Percentiles rank a stretch among this genome's conserved stretches.
Conservation (phyloP, 1,140 invertebrate species). For the Cydia strobilella region DNA sequence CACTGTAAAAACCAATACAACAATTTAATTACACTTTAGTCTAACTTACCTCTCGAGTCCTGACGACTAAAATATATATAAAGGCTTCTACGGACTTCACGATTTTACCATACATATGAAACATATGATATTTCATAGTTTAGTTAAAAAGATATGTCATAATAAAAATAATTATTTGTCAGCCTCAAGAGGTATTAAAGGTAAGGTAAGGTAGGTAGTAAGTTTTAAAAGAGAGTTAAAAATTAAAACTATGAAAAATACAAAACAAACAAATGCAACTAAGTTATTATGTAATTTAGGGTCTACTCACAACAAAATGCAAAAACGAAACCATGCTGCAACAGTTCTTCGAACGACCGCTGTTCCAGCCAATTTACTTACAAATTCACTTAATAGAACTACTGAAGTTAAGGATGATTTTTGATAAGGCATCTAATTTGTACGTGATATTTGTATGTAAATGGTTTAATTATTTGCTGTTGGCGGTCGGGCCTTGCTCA, state of each 20-base stretch:
- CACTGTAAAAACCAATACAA: constrained; percentile 75
- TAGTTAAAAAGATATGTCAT: not conserved
- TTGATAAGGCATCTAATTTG: not conserved
- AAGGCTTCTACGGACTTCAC: not conserved
- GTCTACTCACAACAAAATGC: constrained; percentile 78
- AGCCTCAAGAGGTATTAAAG: not conserved
- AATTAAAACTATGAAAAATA: constrained; percentile 32
- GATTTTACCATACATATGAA: not conserved
- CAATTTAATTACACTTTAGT: constrained; percentile 22
- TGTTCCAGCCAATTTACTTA: constrained; percentile 44
- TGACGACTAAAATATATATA: not conserved
- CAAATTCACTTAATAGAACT: constrained; percentile 16
- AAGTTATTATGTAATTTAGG: constrained; percentile 48
- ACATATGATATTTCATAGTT: not conserved
- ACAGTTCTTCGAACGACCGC: constrained; percentile 63
- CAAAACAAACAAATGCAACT: constrained; percentile 44
- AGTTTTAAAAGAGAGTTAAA: constrained; percentile 15
- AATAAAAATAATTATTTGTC: not conserved
- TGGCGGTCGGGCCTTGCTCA: constrained; percentile 63
- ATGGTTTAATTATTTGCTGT: constrained; percentile 59
- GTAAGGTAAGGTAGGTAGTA: too few species aligned
- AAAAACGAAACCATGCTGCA: constrained; percentile 74
- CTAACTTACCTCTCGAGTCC: not conserved
- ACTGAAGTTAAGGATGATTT: not conserved
- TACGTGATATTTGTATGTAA: constrained; percentile 37